phyloP scores from a whole-genome alignment of 2,113 vertebrate species.

The Crotalus helleri region DNA sequence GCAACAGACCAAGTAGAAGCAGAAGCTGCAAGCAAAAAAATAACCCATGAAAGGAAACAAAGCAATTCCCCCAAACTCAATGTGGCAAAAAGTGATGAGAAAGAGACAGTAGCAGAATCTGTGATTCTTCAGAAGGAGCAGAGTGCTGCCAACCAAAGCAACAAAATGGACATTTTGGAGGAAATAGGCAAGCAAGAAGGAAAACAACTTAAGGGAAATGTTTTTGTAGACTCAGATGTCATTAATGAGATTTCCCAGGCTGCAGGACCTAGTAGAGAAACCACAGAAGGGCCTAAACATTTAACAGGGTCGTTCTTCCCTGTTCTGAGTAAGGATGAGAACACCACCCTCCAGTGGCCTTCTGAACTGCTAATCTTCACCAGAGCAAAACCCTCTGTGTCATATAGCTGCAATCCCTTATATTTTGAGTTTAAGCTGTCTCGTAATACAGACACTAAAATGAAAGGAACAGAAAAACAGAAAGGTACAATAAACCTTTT shows the following conservation, averaged over 20 bases:
- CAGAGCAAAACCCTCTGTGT: slow-evolving; percentile 87
- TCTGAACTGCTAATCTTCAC: slow-evolving; percentile 95
- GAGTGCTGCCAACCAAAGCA: slow-evolving; percentile 46
- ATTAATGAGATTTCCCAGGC: slow-evolving; percentile 57
- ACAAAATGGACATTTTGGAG: slow-evolving; percentile 44
- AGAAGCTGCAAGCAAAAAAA: slow-evolving; percentile 64
- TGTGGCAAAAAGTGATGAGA: slow-evolving; percentile 65
- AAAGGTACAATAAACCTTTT: slow-evolving; percentile 53
- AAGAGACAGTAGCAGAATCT: slow-evolving; percentile 42
- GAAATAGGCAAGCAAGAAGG: slow-evolving; percentile 50
- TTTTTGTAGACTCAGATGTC: slow-evolving; percentile 20
- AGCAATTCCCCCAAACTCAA: slow-evolving; percentile 68
- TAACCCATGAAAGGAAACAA: slow-evolving; percentile 53
- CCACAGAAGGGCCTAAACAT: slow-evolving; percentile 79
- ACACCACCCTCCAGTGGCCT: slow-evolving; percentile 96
- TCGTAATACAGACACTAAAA: slow-evolving; percentile 83
- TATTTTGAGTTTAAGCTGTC: slow-evolving; percentile 98
- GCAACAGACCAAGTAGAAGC: slow-evolving; percentile 85
- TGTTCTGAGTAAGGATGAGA: slow-evolving; percentile 95
- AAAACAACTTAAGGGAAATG: slow-evolving; percentile 33
- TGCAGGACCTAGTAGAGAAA: slow-evolving; percentile 56
- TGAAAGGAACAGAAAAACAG: slow-evolving; percentile 68
- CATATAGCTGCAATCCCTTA: slow-evolving; percentile 96
- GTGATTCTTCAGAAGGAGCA: slow-evolving; percentile 60
- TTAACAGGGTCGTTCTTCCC: slow-evolving; percentile 89